Evolutionary conservation across 2,113 vertebrate species (phyloP).

Genomic region (Hippolais icterina): DNA sequence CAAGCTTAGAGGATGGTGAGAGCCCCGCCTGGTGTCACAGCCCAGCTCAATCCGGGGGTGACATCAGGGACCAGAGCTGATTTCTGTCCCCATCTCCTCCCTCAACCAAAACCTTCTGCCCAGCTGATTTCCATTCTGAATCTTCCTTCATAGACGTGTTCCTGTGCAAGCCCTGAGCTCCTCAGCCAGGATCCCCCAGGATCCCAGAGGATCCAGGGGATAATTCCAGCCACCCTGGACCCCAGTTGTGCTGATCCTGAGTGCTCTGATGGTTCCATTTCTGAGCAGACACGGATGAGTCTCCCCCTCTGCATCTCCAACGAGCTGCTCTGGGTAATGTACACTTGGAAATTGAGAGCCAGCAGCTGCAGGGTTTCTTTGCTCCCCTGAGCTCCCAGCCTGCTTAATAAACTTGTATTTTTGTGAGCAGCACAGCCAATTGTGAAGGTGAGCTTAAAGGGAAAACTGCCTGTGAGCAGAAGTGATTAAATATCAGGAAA

Average conservation of each 20-base stretch:
- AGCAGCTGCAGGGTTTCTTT: constrained; percentile 6
- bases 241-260: not conserved
- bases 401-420: constrained; percentile 31
- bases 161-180: not conserved
- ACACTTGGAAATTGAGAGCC: not conserved
- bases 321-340: not conserved
- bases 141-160: not conserved
- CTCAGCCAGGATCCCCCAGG: not conserved
- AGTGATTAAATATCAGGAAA: constrained; percentile 28
- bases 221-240: not conserved
- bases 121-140: fast-evolving
- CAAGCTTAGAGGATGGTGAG: not conserved
- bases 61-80: fast-evolving
- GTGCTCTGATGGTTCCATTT: not conserved
- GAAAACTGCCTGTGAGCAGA: not conserved
- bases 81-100: not conserved
- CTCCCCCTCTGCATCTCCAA: not conserved
- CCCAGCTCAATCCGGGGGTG: not conserved
- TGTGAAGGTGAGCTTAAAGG: not conserved
- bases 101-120: not conserved
- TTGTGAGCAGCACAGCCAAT: not conserved
- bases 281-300: not conserved
- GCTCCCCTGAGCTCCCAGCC: not conserved
- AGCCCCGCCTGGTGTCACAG: fast-evolving
- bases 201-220: not conserved